A percentile compares a stretch with the other conserved stretches of the same genome.
phyloP scores from a whole-genome alignment of 2,797 vertebrate species.

The Spinus pinus region DNA sequence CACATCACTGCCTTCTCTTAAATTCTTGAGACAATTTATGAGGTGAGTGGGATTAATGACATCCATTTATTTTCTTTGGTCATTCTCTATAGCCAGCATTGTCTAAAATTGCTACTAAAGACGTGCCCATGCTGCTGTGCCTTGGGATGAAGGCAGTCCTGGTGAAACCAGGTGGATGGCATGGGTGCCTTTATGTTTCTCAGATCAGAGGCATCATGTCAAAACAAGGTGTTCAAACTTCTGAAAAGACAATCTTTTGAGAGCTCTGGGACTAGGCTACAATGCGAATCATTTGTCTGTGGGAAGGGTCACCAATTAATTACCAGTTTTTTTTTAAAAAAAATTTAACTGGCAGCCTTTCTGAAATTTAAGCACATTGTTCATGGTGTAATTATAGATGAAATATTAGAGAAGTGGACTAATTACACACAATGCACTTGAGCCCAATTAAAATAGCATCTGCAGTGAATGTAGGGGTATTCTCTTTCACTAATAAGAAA shows the following conservation, averaged over 20 bases:
- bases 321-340: neutral
- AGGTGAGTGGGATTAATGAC: neutral
- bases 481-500: conserved; percentile 77
- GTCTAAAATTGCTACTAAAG: neutral
- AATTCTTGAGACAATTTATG: neutral
- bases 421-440: conserved; percentile 76
- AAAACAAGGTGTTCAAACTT: neutral
- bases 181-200: neutral
- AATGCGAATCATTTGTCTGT: neutral
- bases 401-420: conserved; percentile 82
- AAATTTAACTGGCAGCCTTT: conserved; percentile 54
- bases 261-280: neutral
- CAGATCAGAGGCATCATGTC: neutral
- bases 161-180: neutral
- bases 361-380: conserved; percentile 75
- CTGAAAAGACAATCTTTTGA: neutral
- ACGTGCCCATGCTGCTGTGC: rapidly evolving
- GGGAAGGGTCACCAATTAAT: conserved; percentile 61
- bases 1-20: neutral
- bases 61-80: neutral
- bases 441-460: conserved; percentile 81
- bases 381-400: conserved; percentile 77
- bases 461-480: conserved; percentile 71
- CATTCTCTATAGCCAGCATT: neutral
- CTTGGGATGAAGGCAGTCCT: neutral